phyloP scores from a whole-genome alignment of 2,113 vertebrate genomes.

The Xiphorhynchus elegans region DNA sequence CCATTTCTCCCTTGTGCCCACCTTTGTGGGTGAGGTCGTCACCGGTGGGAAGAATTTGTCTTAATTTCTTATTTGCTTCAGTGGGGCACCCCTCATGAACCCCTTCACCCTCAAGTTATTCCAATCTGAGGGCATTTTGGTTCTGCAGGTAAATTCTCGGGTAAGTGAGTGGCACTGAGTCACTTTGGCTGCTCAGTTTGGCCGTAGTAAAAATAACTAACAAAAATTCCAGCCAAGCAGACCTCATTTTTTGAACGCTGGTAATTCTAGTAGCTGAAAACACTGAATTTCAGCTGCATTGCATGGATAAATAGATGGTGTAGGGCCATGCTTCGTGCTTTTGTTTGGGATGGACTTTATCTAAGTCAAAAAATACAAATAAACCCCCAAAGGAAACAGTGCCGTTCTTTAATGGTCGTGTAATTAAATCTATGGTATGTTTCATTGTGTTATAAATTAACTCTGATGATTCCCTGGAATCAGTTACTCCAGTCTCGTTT shows the following conservation, averaged over 20 bases:
- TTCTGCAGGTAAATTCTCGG: not conserved
- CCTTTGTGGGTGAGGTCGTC: not conserved
- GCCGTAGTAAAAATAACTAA: not conserved
- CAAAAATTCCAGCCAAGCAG: not conserved
- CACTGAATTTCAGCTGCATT: not conserved
- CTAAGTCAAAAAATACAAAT: not conserved
- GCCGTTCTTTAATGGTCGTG: not conserved
- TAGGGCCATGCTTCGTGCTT: not conserved
- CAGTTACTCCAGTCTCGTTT: not conserved
- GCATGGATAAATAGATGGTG: not conserved
- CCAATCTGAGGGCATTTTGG: not conserved
- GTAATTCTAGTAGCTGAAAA: not conserved
- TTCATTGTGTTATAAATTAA: not conserved
- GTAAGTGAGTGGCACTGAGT: not conserved
- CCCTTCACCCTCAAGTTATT: accelerated
- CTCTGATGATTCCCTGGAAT: not conserved
- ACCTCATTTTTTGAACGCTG: not conserved
- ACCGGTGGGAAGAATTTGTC: not conserved
- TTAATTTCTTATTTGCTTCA: not conserved
- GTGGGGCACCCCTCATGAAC: not conserved
- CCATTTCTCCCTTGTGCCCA: not conserved
- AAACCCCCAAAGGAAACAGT: not conserved
- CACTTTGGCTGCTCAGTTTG: not conserved
- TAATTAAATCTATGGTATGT: not conserved
- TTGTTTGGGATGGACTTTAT: not conserved